Conservation (phyloP, 2,113 vertebrate species). For the Lichenostomus cassidix region DNA sequence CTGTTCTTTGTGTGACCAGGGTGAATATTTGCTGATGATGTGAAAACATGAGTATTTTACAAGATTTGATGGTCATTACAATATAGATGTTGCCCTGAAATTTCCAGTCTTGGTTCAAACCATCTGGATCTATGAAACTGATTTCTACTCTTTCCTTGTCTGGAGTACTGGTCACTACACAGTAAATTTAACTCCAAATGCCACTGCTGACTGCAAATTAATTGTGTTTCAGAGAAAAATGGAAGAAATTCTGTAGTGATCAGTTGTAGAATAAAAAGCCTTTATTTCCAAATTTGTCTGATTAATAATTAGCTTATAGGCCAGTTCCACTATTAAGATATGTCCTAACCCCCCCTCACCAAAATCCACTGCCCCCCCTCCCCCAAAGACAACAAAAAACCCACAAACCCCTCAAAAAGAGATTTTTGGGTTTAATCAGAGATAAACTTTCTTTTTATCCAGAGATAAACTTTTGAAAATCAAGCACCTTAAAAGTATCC, state of each 20-base stretch:
- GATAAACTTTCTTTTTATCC: not conserved
- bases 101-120: not conserved
- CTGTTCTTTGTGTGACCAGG: not conserved
- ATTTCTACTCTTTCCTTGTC: not conserved
- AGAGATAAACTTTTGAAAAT: not conserved
- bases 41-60: not conserved
- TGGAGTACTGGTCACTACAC: not conserved
- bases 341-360: not conserved
- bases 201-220: not conserved
- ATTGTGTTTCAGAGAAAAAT: not conserved
- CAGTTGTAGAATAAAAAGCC: not conserved
- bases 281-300: not conserved
- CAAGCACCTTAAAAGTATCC: not conserved
- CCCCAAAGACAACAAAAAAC: not conserved
- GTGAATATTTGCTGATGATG: not conserved
- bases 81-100: not conserved
- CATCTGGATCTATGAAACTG: not conserved
- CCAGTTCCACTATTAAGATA: not conserved
- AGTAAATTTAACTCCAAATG: not conserved
- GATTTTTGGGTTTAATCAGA: not conserved
- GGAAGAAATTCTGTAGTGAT: not conserved
- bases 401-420: not conserved
- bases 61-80: not conserved
- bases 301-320: not conserved
- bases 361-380: fast-evolving